These are phyloP conservation scores for Paracentrotus lividus DNA, from an alignment of 53 echinoderm and acorn worm species.

Conservation along the genomic window DNA sequence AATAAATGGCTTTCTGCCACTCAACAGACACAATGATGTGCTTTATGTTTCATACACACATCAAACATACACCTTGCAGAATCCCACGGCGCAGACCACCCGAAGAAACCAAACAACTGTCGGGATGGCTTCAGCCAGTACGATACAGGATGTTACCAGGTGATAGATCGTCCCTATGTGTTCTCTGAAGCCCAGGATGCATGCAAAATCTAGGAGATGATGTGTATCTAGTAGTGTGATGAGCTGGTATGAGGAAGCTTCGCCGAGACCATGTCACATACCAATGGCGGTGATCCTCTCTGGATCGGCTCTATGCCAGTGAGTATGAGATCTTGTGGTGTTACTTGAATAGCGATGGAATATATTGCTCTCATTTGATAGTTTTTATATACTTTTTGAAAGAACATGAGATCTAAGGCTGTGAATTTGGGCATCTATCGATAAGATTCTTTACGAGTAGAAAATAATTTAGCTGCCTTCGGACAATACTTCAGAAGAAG, in stretches of 20 bases:
- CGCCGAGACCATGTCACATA: slow-evolving; percentile 79
- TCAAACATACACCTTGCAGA: slow-evolving; percentile 73
- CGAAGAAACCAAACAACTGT: slow-evolving; percentile 68
- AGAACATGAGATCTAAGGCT: no score
- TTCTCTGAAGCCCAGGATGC: slow-evolving; percentile 73
- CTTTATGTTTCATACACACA: neutral
- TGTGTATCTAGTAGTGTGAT: slow-evolving; percentile 81
- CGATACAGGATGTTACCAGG: slow-evolving; percentile 75
- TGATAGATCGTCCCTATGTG: slow-evolving; percentile 48
- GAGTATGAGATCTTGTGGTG: slow-evolving; percentile 4
- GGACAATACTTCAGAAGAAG: no score
- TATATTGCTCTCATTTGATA: no score
- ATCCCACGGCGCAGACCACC: slow-evolving; percentile 41
- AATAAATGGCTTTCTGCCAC: neutral
- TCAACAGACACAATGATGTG: no score
- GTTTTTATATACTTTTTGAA: no score
- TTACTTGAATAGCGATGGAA: no score
- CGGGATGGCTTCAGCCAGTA: slow-evolving; percentile 76
- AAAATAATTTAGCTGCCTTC: no score
- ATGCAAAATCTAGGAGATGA: slow-evolving; percentile 75
- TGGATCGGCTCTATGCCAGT: slow-evolving; percentile 78
- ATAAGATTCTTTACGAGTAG: no score
- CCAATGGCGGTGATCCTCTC: slow-evolving; percentile 66
- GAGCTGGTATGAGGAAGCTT: slow-evolving; percentile 85
- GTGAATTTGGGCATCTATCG: no score